phyloP scores from a whole-genome alignment of 2,888 invertebrate species.

The Lithophane semibrunnea region DNA sequence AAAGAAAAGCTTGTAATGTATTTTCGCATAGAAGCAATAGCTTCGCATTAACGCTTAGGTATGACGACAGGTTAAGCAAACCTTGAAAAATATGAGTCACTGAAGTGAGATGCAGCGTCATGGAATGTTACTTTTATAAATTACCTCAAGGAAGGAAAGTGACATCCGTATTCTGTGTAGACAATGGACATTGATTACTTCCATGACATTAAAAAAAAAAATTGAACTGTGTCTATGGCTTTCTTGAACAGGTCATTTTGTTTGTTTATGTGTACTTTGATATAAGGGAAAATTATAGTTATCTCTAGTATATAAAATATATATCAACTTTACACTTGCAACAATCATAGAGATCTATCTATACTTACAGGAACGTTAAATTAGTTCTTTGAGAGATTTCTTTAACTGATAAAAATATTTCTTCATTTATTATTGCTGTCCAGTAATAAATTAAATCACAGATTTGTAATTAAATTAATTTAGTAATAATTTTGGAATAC shows the following conservation, averaged over 20 bases:
- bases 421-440: constrained; percentile 72
- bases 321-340: constrained; percentile 79
- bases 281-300: constrained; percentile 28
- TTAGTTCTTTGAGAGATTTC: constrained; percentile 84
- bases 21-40: not conserved
- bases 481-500: constrained; percentile 80
- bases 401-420: constrained; percentile 68
- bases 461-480: constrained; percentile 86
- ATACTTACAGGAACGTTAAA: constrained; percentile 89
- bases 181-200: not conserved
- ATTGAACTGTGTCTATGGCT: constrained; percentile 5
- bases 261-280: constrained; percentile 23
- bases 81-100: not conserved
- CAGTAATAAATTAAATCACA: constrained; percentile 90
- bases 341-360: constrained; percentile 89
- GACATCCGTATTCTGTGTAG: not conserved
- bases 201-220: not conserved
- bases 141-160: not conserved
- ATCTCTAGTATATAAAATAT: constrained; percentile 63
- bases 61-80: not conserved
- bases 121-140: constrained; percentile 2
- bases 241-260: not conserved
- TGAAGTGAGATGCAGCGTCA: constrained; percentile 19
- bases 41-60: not conserved
- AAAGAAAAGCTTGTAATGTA: not conserved